Evolutionary conservation across 2,797 vertebrate genomes (phyloP).

Genomic region (Coregonus suidteri): DNA sequence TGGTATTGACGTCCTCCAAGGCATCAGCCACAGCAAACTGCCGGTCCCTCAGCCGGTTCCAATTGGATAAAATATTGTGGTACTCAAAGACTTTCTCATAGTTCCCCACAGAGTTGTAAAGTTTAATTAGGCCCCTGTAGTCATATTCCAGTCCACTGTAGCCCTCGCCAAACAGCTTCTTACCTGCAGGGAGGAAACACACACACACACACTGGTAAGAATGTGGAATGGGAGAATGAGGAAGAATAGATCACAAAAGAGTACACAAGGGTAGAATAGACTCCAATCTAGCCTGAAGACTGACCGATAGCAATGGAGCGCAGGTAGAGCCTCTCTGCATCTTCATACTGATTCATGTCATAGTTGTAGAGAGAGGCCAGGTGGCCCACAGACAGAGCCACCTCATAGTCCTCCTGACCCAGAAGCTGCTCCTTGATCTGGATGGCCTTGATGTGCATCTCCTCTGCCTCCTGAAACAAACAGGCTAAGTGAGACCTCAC

Average conservation of each 20-base stretch:
- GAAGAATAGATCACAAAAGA: not conserved
- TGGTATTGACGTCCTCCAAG: conserved; percentile 96
- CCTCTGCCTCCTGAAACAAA: conserved; percentile 89
- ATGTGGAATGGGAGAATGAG: not conserved
- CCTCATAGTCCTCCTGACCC: conserved; percentile 98
- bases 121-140: conserved; percentile 98
- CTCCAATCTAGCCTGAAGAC: not conserved
- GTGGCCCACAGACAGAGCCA: conserved; percentile 96
- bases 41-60: conserved; percentile 97
- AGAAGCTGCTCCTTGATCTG: conserved; percentile 99
- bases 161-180: conserved; percentile 98
- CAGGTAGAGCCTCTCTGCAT: conserved; percentile 96
- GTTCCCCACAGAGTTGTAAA: conserved; percentile 99
- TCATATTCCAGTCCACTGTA: conserved; percentile 99
- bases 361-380: conserved; percentile 99
- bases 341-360: conserved; percentile 98
- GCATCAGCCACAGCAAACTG: conserved; percentile 97
- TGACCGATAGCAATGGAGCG: conserved; percentile 97
- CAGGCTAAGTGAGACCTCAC: not conserved
- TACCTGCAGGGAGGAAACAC: conserved; percentile 78
- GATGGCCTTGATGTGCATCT: conserved; percentile 99
- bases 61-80: conserved; percentile 97
- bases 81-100: conserved; percentile 99
- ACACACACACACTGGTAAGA: not conserved
- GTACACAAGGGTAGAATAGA: not conserved